These are phyloP conservation scores for Eretmochelys imbricata DNA, from an alignment of 2,113 vertebrate genomes.

Conservation along the genomic window DNA sequence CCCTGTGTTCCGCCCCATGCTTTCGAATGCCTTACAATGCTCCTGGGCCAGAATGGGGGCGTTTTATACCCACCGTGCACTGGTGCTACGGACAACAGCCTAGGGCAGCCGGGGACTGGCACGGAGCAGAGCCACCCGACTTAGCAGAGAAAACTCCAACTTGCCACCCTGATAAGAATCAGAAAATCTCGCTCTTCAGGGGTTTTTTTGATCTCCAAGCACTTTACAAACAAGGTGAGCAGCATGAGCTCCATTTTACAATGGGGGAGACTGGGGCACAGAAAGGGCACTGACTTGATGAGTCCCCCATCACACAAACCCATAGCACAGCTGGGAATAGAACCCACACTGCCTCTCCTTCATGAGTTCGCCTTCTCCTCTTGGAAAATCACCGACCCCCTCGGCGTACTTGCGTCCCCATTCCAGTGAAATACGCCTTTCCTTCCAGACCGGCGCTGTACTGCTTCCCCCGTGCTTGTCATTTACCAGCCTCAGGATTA, in stretches of 20 bases:
- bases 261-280: neutral
- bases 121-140: neutral
- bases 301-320: neutral
- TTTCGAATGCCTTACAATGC: neutral
- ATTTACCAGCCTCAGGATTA: conserved; percentile 4
- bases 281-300: neutral
- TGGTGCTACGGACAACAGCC: neutral
- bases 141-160: neutral
- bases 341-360: no score
- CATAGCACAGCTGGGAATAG: neutral
- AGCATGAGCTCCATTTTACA: neutral
- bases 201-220: neutral
- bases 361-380: no score
- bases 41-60: neutral
- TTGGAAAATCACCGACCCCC: neutral
- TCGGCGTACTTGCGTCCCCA: neutral
- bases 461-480: neutral
- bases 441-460: neutral
- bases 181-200: neutral
- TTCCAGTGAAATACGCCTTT: neutral
- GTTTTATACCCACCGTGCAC: neutral
- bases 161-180: neutral
- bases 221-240: neutral
- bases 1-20: neutral
- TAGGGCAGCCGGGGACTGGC: no score